Evolutionary conservation across 1,140 invertebrate species (phyloP), one percentile per base, ranked within the genome.

Genomic region (Antheraea pernyi): DNA sequence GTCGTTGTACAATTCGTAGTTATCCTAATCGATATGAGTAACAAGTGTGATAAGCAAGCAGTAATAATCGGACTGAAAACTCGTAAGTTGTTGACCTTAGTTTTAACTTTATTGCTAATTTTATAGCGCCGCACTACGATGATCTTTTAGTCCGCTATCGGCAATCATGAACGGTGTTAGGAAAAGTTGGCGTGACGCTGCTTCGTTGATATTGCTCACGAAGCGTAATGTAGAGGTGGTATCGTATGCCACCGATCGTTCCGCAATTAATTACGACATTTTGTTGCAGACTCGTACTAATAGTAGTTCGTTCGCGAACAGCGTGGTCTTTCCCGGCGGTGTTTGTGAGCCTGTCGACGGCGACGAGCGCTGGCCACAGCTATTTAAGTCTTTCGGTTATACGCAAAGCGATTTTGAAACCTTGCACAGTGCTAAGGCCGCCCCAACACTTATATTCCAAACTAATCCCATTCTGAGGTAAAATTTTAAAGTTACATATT

Each of bases 261-360:
- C 71, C 74, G 73, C 73, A 73, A 79, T 82, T 83, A 90, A 90
- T 81, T 91, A 88, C 85, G 86, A 91, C 76, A 86, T 91, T 77
- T 88, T 91, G 81, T 89, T 91, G 78, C 89, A 91, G 87, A 91
- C 89, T 75, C 85, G 89, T 60, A 80, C 85, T 70, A 75, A 77
- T 71, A 82, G 72, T 66, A 83, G 80, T 65, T 86, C 89, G 74
- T 95, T 97, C 93, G 95, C 97, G 7, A 95, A 95, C 75, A 91
- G 94, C 42, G 95, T 95, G 78, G 97, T 98, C 9, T 98, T 98
- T 92, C 97, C 97, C 48, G 97, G 97, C 18, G 97, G 97, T 60
- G 92, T 94, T 65, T 92, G 94, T 19, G 95, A 97, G 72, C 78
- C 92, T 53, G 91, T 94, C 0, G 97, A 98, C 86, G 94, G 94